phyloP scores from a whole-genome alignment of 2,113 vertebrate genomes.

The Anoura caudifer region DNA sequence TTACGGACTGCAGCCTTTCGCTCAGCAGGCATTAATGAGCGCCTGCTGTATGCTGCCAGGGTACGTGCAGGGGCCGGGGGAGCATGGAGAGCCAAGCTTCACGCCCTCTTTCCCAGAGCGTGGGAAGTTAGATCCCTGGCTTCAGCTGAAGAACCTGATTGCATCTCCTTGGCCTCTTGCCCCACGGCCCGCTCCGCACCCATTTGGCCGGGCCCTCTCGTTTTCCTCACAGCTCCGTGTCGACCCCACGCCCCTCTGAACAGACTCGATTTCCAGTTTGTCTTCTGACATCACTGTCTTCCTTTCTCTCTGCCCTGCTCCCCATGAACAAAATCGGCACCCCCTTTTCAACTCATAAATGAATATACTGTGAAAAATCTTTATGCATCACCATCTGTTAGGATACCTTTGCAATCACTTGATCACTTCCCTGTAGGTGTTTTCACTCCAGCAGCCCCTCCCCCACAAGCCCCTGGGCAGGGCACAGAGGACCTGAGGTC shows the following conservation, averaged over 20 bases:
- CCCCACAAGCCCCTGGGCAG: background rate
- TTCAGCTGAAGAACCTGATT: too few relatives aligned
- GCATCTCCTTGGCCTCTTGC: background rate
- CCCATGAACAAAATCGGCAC: accelerated
- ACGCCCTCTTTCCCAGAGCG: accelerated
- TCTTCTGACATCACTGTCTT: background rate
- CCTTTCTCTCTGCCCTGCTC: background rate
- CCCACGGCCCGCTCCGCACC: too few relatives aligned
- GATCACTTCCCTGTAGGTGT: background rate
- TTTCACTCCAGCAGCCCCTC: background rate
- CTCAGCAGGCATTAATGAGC: background rate
- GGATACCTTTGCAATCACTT: background rate
- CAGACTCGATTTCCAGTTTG: background rate
- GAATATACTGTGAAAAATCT: background rate
- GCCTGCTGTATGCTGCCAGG: background rate
- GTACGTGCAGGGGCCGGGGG: background rate
- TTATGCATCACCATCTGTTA: background rate
- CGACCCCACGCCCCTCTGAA: background rate
- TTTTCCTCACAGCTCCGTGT: background rate
- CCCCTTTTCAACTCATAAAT: background rate
- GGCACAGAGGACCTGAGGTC: background rate
- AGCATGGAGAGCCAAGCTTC: too few relatives aligned
- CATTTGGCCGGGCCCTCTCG: accelerated
- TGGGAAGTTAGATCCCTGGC: background rate
- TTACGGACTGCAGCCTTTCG: background rate